Base-by-base conservation (phyloP, 1,140 invertebrate species). In the Microplitis mediator region DNA sequence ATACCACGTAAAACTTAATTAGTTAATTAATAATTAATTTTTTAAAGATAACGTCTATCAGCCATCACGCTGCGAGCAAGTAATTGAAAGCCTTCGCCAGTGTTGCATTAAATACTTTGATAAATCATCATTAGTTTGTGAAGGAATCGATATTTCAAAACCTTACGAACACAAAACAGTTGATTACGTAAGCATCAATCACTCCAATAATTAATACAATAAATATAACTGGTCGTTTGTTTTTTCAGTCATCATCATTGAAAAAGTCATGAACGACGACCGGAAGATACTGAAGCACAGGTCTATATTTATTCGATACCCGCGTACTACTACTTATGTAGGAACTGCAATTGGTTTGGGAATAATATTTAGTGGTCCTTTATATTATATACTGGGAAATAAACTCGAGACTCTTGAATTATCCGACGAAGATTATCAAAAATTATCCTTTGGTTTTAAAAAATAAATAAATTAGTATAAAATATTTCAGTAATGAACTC, bases 41-140 rank as follows among this genome's bases (percentile, higher is more conserved):
- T 64, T 85, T 86, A 76, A 72, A 93, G 92, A 91, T 68, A 91
- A 93, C 73, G 86, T 91, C 31, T 93, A 89, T 82, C 92, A 93
- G 84, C 91, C 92, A 70, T 81, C 88, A 36, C 87, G 86, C 56
- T 93, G 92, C 77, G 78, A 87, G 72, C 75, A 84, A 23, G 88
- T 89, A 11, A 87, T 93, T 34, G 91, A 93, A 78, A 86, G 89
- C 75, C 86, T 93, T 81, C 83, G 89, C 67, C 83, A 91, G 61
- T 93, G 92, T 78, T 93, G 92, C 78, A 79, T 89, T 1, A 90
- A 90, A 80, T 89, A 90, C 87, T 87, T 88, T 68, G 77, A 82
- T 5, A 54, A 79, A 68, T 93, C 92, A 68, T 93, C 92, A 16
- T 75, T 88, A 23, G 91, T 91, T 75, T 93, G 92, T 79, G 89